Conservation (phyloP, 2,113 vertebrate genomes). For the Paralichthys olivaceus region DNA sequence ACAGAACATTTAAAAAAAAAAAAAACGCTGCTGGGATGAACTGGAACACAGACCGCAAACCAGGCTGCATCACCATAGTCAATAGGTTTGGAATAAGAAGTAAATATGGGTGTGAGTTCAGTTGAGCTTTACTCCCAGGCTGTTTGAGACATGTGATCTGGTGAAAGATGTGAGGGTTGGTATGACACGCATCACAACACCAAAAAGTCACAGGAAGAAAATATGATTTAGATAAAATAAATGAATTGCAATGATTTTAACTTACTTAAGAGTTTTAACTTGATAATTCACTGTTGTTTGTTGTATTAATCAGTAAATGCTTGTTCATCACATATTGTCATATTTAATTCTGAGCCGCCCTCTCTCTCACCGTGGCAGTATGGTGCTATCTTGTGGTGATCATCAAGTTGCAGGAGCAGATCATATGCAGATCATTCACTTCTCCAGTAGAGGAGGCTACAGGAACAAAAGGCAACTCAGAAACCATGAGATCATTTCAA, state of each 20-base stretch:
- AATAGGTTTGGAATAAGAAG: too few species aligned
- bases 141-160: too few species aligned
- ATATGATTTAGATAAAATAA: background rate
- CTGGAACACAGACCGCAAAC: too few species aligned
- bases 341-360: background rate
- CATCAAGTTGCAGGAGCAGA: background rate
- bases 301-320: background rate
- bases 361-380: background rate
- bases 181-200: too few species aligned
- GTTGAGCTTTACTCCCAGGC: too few species aligned
- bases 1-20: too few species aligned
- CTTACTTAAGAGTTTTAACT: background rate
- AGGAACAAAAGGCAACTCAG: background rate
- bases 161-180: too few species aligned
- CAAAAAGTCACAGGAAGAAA: background rate
- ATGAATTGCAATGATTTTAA: background rate
- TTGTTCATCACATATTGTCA: background rate
- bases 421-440: background rate
- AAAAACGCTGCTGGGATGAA: too few species aligned
- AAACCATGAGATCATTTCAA: background rate
- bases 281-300: too few species aligned
- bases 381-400: slow-evolving; percentile 25
- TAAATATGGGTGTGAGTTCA: too few species aligned
- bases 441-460: slow-evolving; percentile 38
- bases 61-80: too few species aligned